Evolutionary conservation across 2,888 invertebrate species (phyloP).

Genomic region (Deilephila porcellus): DNA sequence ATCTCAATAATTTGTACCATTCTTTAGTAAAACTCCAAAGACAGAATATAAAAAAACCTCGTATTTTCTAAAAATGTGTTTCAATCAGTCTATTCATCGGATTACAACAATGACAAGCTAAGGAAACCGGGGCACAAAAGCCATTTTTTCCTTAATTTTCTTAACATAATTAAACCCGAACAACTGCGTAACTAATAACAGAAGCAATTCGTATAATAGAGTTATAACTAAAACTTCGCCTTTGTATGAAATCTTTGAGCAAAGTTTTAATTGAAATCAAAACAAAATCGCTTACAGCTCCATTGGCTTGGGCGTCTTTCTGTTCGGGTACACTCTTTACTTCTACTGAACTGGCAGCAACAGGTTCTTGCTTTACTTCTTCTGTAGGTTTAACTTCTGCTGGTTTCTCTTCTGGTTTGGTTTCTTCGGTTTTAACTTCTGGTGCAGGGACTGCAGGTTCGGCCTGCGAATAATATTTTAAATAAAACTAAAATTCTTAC

Average conservation of each 20-base stretch:
- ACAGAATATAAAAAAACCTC: too few relatives aligned
- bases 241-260: not conserved
- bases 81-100: too few relatives aligned
- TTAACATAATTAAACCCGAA: constrained; percentile 28
- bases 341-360: not conserved
- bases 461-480: not conserved
- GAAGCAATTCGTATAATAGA: constrained; percentile 13
- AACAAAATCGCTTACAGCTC: constrained; percentile 1
- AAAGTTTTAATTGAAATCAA: constrained; percentile 12
- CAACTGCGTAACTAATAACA: constrained; percentile 32
- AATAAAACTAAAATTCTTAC: not conserved
- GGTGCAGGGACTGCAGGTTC: constrained; percentile 10
- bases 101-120: not conserved
- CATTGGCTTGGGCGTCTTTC: not conserved
- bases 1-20: too few relatives aligned
- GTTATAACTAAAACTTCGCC: not conserved
- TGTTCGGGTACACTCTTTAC: not conserved
- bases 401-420: constrained; percentile 35
- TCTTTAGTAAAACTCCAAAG: too few relatives aligned
- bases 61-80: too few relatives aligned
- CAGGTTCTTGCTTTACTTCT: constrained; percentile 32
- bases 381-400: constrained; percentile 28
- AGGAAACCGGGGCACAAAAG: not conserved
- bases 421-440: constrained; percentile 33
- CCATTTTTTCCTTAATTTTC: not conserved